phyloP scores from a whole-genome alignment of 64 coral and sea anemone species.

The Anthopleura sola region DNA sequence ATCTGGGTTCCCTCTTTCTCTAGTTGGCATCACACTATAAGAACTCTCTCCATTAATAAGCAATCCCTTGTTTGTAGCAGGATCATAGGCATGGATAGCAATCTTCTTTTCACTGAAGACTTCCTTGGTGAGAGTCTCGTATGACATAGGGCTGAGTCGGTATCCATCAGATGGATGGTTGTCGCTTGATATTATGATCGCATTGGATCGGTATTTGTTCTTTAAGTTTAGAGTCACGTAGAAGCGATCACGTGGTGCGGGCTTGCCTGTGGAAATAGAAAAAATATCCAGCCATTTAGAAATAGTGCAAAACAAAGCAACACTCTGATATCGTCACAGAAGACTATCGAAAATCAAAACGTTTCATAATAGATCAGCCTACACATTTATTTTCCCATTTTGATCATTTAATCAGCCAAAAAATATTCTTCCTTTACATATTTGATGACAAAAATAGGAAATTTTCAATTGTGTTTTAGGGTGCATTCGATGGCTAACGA shows the following conservation, averaged over 20 bases:
- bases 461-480: no score
- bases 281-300: not conserved
- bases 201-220: constrained; percentile 37
- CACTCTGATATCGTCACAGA: no score
- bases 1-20: constrained; percentile 29
- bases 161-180: constrained; percentile 83
- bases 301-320: no score
- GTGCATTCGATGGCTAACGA: no score
- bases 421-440: no score
- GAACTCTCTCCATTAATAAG: constrained; percentile 63
- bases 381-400: not conserved
- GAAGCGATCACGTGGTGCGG: constrained; percentile 53
- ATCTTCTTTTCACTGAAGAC: constrained; percentile 33
- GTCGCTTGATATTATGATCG: constrained; percentile 63
- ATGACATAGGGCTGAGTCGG: constrained; percentile 38
- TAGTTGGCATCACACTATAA: constrained; percentile 15
- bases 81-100: constrained; percentile 47
- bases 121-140: constrained; percentile 65
- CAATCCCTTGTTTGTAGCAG: constrained; percentile 47
- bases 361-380: not conserved
- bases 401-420: no score
- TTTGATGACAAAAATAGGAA: no score
- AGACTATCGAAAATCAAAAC: no score
- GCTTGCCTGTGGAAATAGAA: constrained; percentile 34
- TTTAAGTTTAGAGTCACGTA: constrained; percentile 53